Conservation (phyloP, 1,140 invertebrate genomes). For the Acromyrmex echinatior region DNA sequence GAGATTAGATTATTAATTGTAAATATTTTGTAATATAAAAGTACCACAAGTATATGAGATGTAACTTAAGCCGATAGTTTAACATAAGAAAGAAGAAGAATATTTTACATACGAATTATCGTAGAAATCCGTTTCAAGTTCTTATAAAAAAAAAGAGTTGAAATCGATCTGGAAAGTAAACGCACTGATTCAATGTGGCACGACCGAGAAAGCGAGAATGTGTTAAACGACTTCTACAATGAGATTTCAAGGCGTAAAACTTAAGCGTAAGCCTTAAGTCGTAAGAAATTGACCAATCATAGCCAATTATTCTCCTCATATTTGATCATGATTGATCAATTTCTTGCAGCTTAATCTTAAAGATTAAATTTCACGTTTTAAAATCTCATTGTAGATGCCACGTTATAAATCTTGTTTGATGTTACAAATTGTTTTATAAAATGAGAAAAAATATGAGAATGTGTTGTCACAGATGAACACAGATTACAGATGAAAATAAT, state of each 20-base stretch:
- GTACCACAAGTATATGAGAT: too few species aligned
- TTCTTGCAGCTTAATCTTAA: too few species aligned
- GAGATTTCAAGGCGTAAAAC: too few species aligned
- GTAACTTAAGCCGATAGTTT: too few species aligned
- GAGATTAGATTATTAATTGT: constrained; percentile 3
- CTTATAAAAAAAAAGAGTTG: background rate
- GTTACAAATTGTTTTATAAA: background rate
- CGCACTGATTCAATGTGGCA: background rate
- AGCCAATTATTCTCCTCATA: too few species aligned
- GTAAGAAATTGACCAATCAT: too few species aligned
- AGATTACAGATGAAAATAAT: background rate
- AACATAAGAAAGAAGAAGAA: background rate
- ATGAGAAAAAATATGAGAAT: background rate
- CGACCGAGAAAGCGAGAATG: background rate
- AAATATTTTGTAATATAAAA: background rate
- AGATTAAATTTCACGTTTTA: too few species aligned
- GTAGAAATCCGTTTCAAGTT: background rate
- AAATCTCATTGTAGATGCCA: too few species aligned
- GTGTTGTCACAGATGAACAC: background rate
- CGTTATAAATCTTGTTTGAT: background rate
- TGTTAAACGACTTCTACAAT: too few species aligned
- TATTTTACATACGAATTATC: background rate
- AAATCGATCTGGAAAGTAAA: background rate
- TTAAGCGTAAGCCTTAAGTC: too few species aligned
- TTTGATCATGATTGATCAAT: too few species aligned